Conservation (phyloP, 2,113 vertebrate species). For the Callionymus lyra region DNA sequence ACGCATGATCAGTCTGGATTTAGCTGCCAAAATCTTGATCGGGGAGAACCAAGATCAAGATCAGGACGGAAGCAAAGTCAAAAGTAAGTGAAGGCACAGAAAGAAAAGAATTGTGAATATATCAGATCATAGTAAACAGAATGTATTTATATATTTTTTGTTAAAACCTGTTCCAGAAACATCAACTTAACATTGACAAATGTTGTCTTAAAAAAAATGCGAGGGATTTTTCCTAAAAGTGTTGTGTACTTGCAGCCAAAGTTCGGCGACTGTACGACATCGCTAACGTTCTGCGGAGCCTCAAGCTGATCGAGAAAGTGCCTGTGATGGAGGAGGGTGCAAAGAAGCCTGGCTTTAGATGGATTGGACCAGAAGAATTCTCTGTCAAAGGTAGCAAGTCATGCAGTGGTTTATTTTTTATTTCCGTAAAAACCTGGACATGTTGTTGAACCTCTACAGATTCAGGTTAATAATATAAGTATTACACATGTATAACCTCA, state of each 20-base stretch:
- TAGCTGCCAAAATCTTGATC: constrained; percentile 92
- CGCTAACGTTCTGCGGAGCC: constrained; percentile 90
- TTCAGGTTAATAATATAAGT: too few relatives aligned
- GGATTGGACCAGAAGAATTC: constrained; percentile 81
- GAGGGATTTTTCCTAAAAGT: not conserved
- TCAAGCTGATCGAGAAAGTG: constrained; percentile 92
- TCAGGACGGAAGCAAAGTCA: constrained; percentile 93
- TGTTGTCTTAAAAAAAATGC: not conserved
- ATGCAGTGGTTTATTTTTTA: not conserved
- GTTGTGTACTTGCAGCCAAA: constrained; percentile 72
- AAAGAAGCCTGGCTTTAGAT: constrained; percentile 93
- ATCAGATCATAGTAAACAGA: too few relatives aligned
- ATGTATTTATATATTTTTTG: too few relatives aligned
- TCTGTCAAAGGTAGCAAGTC: constrained; percentile 57
- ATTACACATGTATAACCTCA: not conserved
- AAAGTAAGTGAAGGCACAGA: constrained; percentile 75
- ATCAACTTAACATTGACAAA: not conserved
- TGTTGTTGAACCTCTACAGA: not conserved
- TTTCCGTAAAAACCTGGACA: not conserved
- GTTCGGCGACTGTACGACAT: constrained; percentile 93
- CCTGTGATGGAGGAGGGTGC: constrained; percentile 84
- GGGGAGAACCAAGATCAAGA: constrained; percentile 85
- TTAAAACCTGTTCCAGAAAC: not conserved
- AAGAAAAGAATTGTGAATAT: too few relatives aligned
- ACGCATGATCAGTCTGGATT: constrained; percentile 84